Conservation (phyloP, 1,140 invertebrate species). For the Hermatobates lingyangjiaoensis region DNA sequence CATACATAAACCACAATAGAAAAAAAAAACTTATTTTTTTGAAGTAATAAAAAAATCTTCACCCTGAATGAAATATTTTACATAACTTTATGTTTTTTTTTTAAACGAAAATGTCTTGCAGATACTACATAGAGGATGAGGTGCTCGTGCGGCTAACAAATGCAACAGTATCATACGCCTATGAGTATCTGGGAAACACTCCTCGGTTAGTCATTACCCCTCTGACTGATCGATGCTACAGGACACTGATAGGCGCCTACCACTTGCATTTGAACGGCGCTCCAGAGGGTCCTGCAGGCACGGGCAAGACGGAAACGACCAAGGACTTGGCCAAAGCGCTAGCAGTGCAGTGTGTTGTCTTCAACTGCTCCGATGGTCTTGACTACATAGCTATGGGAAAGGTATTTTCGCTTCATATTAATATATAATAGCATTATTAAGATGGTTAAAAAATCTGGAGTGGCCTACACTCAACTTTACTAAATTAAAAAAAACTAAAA, state of each 20-base stretch:
- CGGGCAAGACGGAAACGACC: slow-evolving; percentile 76
- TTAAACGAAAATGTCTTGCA: slow-evolving; percentile 11
- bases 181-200: slow-evolving; percentile 75
- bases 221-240: slow-evolving; percentile 58
- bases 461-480: too few species aligned
- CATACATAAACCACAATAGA: too few species aligned
- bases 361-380: slow-evolving; percentile 85
- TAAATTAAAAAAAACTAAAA: too few species aligned
- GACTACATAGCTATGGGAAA: slow-evolving; percentile 88
- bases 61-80: too few species aligned
- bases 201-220: slow-evolving; percentile 49
- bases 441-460: too few species aligned
- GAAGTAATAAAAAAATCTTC: too few species aligned
- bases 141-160: slow-evolving; percentile 72
- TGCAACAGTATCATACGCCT: slow-evolving; percentile 63
- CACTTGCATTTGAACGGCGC: slow-evolving; percentile 72
- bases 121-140: slow-evolving; percentile 73
- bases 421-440: too few species aligned
- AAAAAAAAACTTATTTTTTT: too few species aligned
- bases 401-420: slow-evolving; percentile 22
- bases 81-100: too few species aligned
- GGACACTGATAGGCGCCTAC: slow-evolving; percentile 72
- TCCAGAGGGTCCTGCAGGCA: slow-evolving; percentile 74
- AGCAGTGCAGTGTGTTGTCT: slow-evolving; percentile 81
- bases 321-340: slow-evolving; percentile 79